Evolutionary conservation across 2,797 vertebrate species (phyloP), one percentile per base, ranked within the genome.

Genomic region (Hyperoplus lanceolatus): DNA sequence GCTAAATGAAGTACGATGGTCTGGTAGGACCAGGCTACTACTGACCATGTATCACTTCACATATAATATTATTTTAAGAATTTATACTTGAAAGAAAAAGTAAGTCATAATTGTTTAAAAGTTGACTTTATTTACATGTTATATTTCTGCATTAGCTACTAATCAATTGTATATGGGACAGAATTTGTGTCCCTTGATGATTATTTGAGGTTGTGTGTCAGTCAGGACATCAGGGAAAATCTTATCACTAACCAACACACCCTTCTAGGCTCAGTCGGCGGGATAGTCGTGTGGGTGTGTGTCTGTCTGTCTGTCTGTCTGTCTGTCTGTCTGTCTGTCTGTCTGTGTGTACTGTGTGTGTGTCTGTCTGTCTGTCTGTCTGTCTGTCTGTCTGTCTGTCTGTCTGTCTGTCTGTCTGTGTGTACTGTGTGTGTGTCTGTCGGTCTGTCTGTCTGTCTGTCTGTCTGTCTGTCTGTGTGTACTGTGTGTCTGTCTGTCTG

Each of bases 171-270:
- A 29, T 29, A 29, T 48, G 51, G 64, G 57, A 41, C 53, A 8
- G 69, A 57, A 68, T 59, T n/a, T 29, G 63, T 58, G n/a, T 29
- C 4, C 36, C 6, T 69, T 18, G 42, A 63, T 29, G 54, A 56
- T 73, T 41, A 16, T 18, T 5, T 48, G 21, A 53, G 74, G 16
- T 4, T 70, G 69, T n/a, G n/a, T n/a, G n/a, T n/a, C n/a, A 70
- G 89, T 89, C 81, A 86, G 84, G 87, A 87, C 86, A 90, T 91
- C 88, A 89, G 74, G 82, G 81, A 36, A 89, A 88, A 91, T 91
- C 89, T 89, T 92, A 93, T 93, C 93, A 92, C 73, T 50, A 49
- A 71, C 79, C 80, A 92, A 86, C 92, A 93, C 87, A 92, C 80
- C 64, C 75, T 87, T 81, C 84, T 62, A 65, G 75, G 75, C 83